Conservation (phyloP, 2,797 vertebrate species). For the Enteromius fasciolatus region DNA sequence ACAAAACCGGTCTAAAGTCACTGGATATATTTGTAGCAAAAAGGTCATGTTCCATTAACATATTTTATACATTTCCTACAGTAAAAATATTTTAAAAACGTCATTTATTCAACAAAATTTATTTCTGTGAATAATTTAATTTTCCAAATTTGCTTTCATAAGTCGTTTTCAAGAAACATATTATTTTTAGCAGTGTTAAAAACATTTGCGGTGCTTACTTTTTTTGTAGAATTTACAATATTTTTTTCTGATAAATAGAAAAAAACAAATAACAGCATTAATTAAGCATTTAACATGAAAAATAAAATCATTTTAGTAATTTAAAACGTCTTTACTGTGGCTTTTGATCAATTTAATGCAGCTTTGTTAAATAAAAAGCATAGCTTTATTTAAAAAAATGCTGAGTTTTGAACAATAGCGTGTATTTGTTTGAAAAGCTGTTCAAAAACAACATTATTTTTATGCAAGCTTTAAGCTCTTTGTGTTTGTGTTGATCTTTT, state of each 20-base stretch:
- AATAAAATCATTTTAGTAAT: background rate
- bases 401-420: background rate
- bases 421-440: background rate
- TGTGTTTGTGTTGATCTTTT: constrained; percentile 1
- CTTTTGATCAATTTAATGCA: background rate
- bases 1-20: no score
- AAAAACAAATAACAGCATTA: background rate
- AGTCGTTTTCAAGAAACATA: no score
- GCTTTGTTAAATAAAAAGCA: background rate
- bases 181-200: background rate
- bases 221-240: background rate
- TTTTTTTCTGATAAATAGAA: background rate
- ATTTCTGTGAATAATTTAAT: no score
- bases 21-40: no score
- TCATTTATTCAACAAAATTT: no score
- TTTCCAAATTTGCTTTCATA: no score
- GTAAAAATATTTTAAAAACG: no score
- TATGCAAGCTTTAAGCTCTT: background rate
- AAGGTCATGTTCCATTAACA: no score
- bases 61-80: no score
- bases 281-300: no score
- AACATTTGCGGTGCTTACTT: background rate
- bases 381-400: background rate
- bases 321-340: background rate
- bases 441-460: background rate